A percentile compares a stretch with the other conserved stretches of the same genome.
Conservation (phyloP, 2,113 vertebrate genomes). For the Elephantulus edwardii region DNA sequence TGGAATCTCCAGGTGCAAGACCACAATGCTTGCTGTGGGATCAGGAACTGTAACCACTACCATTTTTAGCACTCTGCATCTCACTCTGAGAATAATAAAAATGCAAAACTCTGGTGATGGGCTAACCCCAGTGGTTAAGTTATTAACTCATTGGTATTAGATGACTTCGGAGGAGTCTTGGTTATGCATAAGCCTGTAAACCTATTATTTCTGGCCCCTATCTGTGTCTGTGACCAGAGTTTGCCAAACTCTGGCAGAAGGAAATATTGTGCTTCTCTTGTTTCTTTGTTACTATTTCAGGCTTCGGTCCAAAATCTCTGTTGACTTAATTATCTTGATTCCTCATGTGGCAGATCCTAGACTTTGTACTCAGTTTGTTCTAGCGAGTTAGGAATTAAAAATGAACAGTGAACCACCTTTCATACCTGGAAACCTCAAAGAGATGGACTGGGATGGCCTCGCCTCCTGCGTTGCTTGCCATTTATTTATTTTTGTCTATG, state of each 20-base stretch:
- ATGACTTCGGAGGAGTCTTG: neutral
- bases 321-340: slow-evolving; percentile 38
- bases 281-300: slow-evolving; percentile 49
- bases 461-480: neutral
- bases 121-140: neutral
- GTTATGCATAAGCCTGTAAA: neutral
- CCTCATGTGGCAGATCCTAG: neutral
- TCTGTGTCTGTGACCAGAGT: neutral
- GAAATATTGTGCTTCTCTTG: neutral
- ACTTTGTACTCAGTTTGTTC: slow-evolving; percentile 11
- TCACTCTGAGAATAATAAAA: slow-evolving; percentile 4
- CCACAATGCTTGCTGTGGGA: neutral
- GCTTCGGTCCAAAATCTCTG: neutral
- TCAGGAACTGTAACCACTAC: neutral
- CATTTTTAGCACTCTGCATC: neutral
- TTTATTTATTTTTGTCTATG: neutral
- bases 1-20: neutral
- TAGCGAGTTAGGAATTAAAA: slow-evolving; percentile 40
- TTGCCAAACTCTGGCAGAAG: neutral
- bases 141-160: neutral
- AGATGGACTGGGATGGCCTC: neutral
- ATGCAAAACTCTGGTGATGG: neutral
- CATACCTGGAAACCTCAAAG: neutral
- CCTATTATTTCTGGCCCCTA: neutral
- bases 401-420: neutral